Conservation (phyloP, 64 coral and sea anemone genomes). For the Montipora cactus region DNA sequence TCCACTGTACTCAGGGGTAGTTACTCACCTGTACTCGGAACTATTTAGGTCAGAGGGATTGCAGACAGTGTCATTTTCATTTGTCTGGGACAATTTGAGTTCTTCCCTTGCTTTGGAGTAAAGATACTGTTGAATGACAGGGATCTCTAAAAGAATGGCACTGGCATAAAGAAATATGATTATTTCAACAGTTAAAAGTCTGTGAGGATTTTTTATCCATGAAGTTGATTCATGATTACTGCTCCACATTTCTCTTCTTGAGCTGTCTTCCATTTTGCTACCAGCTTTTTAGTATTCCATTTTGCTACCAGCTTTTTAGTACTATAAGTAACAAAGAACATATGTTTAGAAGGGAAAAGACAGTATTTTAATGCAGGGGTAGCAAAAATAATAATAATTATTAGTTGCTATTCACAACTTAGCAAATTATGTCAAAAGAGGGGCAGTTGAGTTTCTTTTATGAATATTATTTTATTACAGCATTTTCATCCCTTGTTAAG, state of each 20-base stretch:
- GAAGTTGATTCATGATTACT: background rate
- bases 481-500: too few species aligned
- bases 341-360: too few species aligned
- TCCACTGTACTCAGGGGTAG: too few species aligned
- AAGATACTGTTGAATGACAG: slow-evolving; percentile 91
- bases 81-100: slow-evolving; percentile 23
- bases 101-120: slow-evolving; percentile 75
- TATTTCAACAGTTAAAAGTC: slow-evolving; percentile 80
- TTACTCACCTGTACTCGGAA: background rate
- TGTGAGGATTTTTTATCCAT: slow-evolving; percentile 83
- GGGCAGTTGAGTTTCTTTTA: too few species aligned
- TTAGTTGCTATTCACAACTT: too few species aligned
- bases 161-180: slow-evolving; percentile 84
- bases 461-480: too few species aligned
- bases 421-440: too few species aligned
- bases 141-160: slow-evolving; percentile 80
- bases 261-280: background rate
- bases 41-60: slow-evolving; percentile 56
- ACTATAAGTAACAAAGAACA: too few species aligned
- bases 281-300: too few species aligned
- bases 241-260: background rate
- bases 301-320: too few species aligned
- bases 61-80: slow-evolving; percentile 67
- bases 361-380: too few species aligned
- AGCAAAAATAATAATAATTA: too few species aligned